Evolutionary conservation across 2,888 invertebrate species (phyloP), one percentile per base, ranked within the genome.

Genomic region (Entomobrya multifasciata): DNA sequence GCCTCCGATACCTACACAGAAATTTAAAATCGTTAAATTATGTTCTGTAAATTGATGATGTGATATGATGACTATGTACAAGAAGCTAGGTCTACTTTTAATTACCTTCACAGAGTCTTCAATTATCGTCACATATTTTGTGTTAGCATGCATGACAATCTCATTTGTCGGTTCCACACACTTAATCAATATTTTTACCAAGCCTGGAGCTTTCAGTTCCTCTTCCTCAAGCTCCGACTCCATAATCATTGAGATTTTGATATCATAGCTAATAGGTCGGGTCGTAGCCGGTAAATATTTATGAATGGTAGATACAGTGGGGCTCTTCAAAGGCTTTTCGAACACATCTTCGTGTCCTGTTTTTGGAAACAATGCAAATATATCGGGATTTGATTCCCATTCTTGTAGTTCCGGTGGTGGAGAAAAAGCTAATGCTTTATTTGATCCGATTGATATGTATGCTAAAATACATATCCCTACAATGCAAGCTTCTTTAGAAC

Each of bases 81-180:
- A 20, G 17, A 2, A 3, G 1, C 20, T n/a, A 6, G 17, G 17
- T n/a, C 20, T 0, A 20, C 11, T 17, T 57, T 57, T 25, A 55
- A 30, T 20, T 77, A 84, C 84, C 17, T 85, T 78, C 0, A 72
- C 72, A 0, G 85, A 41, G 17, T 70, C 72, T 36, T 78, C 57
- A 13, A 78, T 0, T 30, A 85, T 78, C 0, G 67, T 85, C 5
- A 85, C 8, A 17, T 78, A 78, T 15, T 85, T 55, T 17, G 57
- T 49, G 17, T 72, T 30, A 0, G 62, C 74, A 80, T 86, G 79
- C 27, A 88, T 13, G 3, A 81, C 52, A 27, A 88, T 72, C 49
- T 76, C 30, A 41, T 88, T 49, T 22, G 87, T 88, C 20, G 70
- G 5, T 36, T 81, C 17, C 36, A 85, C 17, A 57, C 87, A 86